Evolutionary conservation across 1,140 invertebrate genomes (phyloP), one percentile per base, ranked within the genome.

Genomic region (Scaptomyza graminum): DNA sequence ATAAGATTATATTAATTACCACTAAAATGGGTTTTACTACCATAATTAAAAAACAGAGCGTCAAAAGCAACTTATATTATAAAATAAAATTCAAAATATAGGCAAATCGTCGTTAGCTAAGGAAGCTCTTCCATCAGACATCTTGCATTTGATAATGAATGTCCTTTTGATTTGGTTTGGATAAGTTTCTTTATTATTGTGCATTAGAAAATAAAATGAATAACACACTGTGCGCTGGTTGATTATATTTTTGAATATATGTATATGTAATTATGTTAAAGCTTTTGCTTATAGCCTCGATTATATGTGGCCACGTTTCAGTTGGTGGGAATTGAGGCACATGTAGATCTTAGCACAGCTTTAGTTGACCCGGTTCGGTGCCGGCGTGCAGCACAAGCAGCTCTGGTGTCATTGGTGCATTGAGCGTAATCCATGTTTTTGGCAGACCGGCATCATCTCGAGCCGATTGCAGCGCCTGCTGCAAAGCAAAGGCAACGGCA

Each of bases 391-490:
- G 68, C 12, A 92, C 87, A 25, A 93, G 82, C 54, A 91, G 62
- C 68, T 93, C 93, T 0, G 92, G 90, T 5, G 92, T 93, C 79
- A 92, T 92, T 2, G 93, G 92, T 11, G 92, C 92, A 76, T 87
- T 92, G 60, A 92, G 71, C 37, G 93, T 92, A 46, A 93, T 82
- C 88, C 93, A 93, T 73, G 93, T 92, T 65, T 92, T 91, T 49
- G 92, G 52, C 6, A 91, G 60, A 25, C 94, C 94, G 54, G 93
- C 92, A 83, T 95, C 94, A 57, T 89, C 84, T 73, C 95, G 92
- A 4, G 95, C 94, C 1, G 95, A 94, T 73, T 93, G 92, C 16
- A 97, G 92, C 1, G 96, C 96, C 55, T 95, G 92, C 68, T 95
- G 93, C 47, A 97, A 93, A 15, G 96, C 96, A 78, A 96, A 94